Conservation (phyloP, 2,113 vertebrate genomes). For the Antennarius striatus region DNA sequence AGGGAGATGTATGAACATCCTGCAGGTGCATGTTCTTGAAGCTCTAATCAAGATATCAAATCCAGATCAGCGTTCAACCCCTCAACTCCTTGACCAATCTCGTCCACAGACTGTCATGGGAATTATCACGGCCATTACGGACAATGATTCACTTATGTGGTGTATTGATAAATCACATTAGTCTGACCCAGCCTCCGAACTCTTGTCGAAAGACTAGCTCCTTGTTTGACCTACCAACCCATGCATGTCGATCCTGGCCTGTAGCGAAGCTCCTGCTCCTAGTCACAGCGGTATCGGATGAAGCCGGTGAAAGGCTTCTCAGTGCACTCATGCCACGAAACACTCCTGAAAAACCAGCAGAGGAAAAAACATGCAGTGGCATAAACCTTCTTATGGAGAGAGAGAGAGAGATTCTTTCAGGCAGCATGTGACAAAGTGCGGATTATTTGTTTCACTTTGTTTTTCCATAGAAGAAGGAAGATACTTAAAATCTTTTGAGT, state of each 20-base stretch:
- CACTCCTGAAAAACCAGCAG: constrained; percentile 56
- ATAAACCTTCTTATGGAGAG: constrained; percentile 59
- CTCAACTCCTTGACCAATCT: constrained; percentile 36
- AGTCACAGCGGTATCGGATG: constrained; percentile 75
- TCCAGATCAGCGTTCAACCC: constrained; percentile 6
- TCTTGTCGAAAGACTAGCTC: constrained; percentile 68
- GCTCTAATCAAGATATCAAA: constrained; percentile 38
- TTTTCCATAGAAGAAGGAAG: constrained; percentile 4
- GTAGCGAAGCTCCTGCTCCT: constrained; percentile 57
- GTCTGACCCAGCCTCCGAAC: constrained; percentile 59
- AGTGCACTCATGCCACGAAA: constrained; percentile 69
- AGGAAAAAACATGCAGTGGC: constrained; percentile 63
- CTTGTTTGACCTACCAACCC: constrained; percentile 76
- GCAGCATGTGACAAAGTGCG: constrained; percentile 44
- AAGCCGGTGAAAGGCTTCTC: constrained; percentile 71
- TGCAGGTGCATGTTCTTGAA: constrained; percentile 62
- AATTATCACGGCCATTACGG: constrained; percentile 53
- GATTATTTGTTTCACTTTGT: constrained; percentile 54
- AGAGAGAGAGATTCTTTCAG: constrained; percentile 50
- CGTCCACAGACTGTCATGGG: constrained; percentile 14
- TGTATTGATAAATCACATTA: constrained; percentile 75
- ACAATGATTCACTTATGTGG: constrained; percentile 66
- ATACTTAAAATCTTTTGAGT: constrained; percentile 30
- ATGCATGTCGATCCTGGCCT: constrained; percentile 66
- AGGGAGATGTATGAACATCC: constrained; percentile 7